phyloP scores from a whole-genome alignment of 64 coral and sea anemone species.

The Trachythela sp. region DNA sequence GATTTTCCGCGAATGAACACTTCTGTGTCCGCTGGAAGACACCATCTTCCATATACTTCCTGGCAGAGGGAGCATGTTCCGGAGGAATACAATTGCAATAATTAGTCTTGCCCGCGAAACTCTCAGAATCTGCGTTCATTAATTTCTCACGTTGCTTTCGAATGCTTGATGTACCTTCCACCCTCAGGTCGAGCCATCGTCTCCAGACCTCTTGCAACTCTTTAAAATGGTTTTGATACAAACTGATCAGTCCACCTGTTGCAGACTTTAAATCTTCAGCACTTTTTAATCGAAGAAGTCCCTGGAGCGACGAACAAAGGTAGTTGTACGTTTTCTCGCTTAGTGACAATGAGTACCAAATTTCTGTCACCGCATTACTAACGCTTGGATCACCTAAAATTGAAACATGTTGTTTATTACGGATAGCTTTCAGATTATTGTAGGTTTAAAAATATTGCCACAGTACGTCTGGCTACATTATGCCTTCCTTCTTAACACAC shows the following conservation, averaged over 20 bases:
- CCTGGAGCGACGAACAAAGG: not conserved
- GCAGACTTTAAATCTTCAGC: not conserved
- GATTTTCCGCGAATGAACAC: not conserved
- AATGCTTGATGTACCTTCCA: not conserved
- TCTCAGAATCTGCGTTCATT: not conserved
- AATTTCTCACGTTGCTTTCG: not conserved
- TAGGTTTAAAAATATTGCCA: too few relatives aligned
- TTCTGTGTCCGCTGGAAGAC: not conserved
- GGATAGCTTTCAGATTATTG: too few relatives aligned
- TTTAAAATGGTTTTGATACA: not conserved
- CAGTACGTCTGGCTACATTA: too few relatives aligned
- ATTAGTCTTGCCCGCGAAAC: not conserved
- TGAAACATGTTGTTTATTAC: too few relatives aligned
- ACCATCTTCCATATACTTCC: not conserved
- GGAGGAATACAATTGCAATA: not conserved
- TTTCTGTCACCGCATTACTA: not conserved
- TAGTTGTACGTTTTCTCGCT: not conserved
- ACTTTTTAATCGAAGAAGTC: not conserved
- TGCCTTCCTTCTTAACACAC: too few relatives aligned
- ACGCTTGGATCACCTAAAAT: not conserved
- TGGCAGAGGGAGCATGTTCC: not conserved
- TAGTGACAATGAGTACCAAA: not conserved
- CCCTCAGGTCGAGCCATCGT: not conserved
- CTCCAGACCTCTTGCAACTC: not conserved
- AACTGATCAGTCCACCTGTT: not conserved